phyloP scores from a whole-genome alignment of 2,113 vertebrate species.

The Ictalurus punctatus region DNA sequence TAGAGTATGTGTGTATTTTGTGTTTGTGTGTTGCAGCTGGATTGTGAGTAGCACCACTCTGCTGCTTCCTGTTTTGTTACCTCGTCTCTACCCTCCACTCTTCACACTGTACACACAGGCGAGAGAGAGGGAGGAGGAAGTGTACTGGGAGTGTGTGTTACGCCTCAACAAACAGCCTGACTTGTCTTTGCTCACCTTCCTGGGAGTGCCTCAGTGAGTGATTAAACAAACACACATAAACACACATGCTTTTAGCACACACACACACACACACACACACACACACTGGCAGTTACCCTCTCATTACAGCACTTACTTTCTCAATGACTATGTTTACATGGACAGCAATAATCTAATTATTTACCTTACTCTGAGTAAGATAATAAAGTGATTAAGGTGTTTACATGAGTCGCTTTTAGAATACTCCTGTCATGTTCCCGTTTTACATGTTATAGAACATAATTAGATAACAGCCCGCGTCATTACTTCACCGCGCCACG shows the following conservation, averaged over 20 bases:
- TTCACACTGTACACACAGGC: conserved; percentile 92
- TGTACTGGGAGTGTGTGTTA: conserved; percentile 91
- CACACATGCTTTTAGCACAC: not conserved
- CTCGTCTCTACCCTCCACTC: conserved; percentile 91
- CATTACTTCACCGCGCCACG: too few relatives aligned
- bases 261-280: not conserved
- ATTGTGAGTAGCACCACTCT: conserved; percentile 87
- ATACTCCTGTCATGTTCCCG: too few relatives aligned
- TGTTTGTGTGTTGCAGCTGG: conserved; percentile 64
- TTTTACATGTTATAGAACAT: too few relatives aligned
- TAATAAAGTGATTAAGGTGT: too few relatives aligned
- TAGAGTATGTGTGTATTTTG: not conserved
- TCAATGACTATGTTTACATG: too few relatives aligned
- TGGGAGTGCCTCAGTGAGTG: conserved; percentile 88
- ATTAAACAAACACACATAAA: conserved; percentile 4
- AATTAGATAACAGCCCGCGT: too few relatives aligned
- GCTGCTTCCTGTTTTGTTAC: conserved; percentile 87
- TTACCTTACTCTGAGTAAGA: too few relatives aligned
- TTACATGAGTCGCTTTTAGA: too few relatives aligned
- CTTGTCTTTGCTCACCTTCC: conserved; percentile 82
- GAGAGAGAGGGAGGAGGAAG: conserved; percentile 83
- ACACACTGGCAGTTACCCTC: not conserved
- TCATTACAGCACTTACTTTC: not conserved
- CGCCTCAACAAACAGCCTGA: conserved; percentile 92
- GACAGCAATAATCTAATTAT: too few relatives aligned